Evolutionary conservation across 2,888 invertebrate species (phyloP), one percentile per base, ranked within the genome.

Genomic region (Blera fallax): DNA sequence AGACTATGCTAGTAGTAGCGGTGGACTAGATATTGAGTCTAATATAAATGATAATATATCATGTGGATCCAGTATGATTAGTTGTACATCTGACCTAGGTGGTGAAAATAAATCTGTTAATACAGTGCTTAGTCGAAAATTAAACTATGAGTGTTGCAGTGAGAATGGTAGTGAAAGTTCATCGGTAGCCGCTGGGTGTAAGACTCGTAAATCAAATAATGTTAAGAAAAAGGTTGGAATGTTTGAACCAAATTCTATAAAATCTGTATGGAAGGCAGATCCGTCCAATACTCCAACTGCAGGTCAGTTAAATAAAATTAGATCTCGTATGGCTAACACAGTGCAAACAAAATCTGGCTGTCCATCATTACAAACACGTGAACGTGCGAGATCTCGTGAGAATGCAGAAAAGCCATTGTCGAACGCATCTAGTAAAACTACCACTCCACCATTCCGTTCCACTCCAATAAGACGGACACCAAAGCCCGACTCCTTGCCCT

Each of bases 151-250:
- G 60, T 90, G 90, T 48, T 94, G 94, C 64, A 95, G 95, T 89
- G 95, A 95, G 88, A 95, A 94, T 87, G 96, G 96, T 58, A 96
- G 96, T 88, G 96, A 96, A 89, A 96, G 96, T 90, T 96, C 96
- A 0, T 96, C 96, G 0, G 91, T 96, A 37, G 94, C 95, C 3
- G 93, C 21, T 24, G 84, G 48, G 18, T 69, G 64, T 52, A 80
- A 43, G 8, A 43, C 21, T 21, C 69, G 70, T 37, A 89, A 89
- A 67, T 70, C 88, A 21, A 89, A 89, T 10, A 93, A 90, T 45
- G 90, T 93, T 40, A 94, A 94, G 81, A 95, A 94, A 88, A 95
- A 94, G 90, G 93, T 94, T 10, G 93, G 93, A 54, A 92, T 94
- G 81, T 90, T 93, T 24, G 95, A 95, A 87, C 93, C 93, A 27